Evolutionary conservation across 1,140 invertebrate genomes (phyloP).

Genomic region (Babylonia areolata): DNA sequence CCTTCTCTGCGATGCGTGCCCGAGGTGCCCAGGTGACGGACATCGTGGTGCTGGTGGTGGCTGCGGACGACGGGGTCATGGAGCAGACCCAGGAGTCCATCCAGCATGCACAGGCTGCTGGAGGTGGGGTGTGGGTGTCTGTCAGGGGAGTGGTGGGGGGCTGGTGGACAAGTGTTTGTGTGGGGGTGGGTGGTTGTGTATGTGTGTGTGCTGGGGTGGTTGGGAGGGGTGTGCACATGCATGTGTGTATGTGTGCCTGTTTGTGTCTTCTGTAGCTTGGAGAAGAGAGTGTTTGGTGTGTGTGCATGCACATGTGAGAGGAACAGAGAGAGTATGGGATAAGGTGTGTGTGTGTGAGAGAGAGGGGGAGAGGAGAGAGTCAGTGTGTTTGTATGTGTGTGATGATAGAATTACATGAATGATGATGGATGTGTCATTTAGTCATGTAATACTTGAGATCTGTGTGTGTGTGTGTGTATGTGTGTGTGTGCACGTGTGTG

Average conservation of each 20-base stretch:
- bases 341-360: no score
- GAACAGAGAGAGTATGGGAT: no score
- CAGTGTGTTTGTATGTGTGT: background rate
- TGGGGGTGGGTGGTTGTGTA: background rate
- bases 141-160: background rate
- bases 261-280: no score
- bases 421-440: no score
- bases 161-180: background rate
- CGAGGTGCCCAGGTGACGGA: slow-evolving; percentile 95
- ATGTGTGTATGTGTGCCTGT: background rate
- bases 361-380: background rate
- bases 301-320: background rate
- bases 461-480: background rate
- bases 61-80: slow-evolving; percentile 99
- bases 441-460: no score
- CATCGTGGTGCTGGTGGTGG: slow-evolving; percentile 96
- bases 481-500: background rate
- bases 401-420: no score
- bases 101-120: slow-evolving; percentile 74
- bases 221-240: no score
- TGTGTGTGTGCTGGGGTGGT: slow-evolving; percentile 2
- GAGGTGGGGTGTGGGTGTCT: slow-evolving; percentile 53
- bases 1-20: slow-evolving; percentile 93
- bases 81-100: slow-evolving; percentile 90
- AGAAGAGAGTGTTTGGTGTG: background rate